Percentiles rank a stretch among this genome's conserved stretches.
Evolutionary conservation across 2,888 invertebrate species (phyloP).

Genomic region (Tetragonisca angustula): DNA sequence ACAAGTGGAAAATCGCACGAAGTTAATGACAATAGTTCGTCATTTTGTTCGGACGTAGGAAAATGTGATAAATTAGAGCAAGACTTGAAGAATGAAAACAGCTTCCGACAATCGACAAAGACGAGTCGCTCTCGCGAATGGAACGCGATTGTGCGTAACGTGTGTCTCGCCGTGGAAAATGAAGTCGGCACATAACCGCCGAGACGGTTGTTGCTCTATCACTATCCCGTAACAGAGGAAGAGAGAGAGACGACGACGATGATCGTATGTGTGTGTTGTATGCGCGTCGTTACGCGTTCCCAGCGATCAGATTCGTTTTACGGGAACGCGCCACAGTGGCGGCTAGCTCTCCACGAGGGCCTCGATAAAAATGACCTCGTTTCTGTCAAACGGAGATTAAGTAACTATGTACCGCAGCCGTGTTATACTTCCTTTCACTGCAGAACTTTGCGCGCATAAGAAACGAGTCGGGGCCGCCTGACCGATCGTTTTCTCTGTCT

Average conservation of each 20-base stretch:
- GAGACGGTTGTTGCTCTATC: conserved; percentile 1
- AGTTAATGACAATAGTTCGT: no score
- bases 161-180: conserved; percentile 4
- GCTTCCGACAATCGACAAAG: no score
- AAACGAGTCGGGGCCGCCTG: conserved; percentile 46
- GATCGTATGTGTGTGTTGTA: not conserved
- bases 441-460: conserved; percentile 62
- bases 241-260: conserved; percentile 1
- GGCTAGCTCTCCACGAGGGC: conserved; percentile 52
- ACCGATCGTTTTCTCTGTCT: conserved; percentile 20
- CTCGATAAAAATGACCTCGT: conserved; percentile 79
- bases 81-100: no score
- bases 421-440: conserved; percentile 78
- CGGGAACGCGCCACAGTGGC: conserved; percentile 35
- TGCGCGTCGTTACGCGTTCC: conserved; percentile 9
- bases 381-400: conserved; percentile 80
- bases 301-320: conserved; percentile 47
- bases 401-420: conserved; percentile 74
- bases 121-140: conserved; percentile 3
- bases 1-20: no score
- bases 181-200: not conserved
- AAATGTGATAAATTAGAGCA: no score
- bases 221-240: conserved; percentile 4
- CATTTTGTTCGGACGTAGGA: no score
- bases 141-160: conserved; percentile 16